Evolutionary conservation across 35 echinoderm and acorn worm species (phyloP), one percentile per base, ranked within the genome.

Genomic region (Ophioderma brevispina): DNA sequence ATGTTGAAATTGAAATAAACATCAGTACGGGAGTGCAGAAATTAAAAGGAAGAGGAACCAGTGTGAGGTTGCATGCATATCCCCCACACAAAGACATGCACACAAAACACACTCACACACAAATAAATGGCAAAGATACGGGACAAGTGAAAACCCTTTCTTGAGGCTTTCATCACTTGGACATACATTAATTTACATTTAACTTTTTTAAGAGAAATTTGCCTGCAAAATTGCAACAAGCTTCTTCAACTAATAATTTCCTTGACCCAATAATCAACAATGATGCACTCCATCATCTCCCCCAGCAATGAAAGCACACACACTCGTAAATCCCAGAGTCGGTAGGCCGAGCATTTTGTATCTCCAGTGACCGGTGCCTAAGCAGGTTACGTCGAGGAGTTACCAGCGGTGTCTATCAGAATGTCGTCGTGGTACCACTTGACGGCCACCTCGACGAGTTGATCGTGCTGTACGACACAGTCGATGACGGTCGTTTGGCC

Each of bases 291-390:
- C 90, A 10, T 33, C 13, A 55, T 95, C 97, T 38, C 88, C 46
- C 38, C 97, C 97, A 39, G 93, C 97, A 33, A 90, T 38, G 97
- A 99, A 25, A 88, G 91, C 46, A 99, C 97, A 56, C 77, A 33
- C 97, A 99, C 42, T 63, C 39, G 43, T 95, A 99, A 32, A 52
- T 21, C 0, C 97, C 97, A 32, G 84, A 92, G 80, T 99, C 93
- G 10, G 13, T 38, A 11, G 77, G 55, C 31, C 82, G 40, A 0
- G 94, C 88, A 18, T 55, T 37, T 0, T 0, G 37, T 38, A 99
- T 99, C 79, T 91, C 80, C 76, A 99, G 43, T 32, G 97, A 93
- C 13, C 97, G 93, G 5, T 52, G 52, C 0, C 79, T 23, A 35
- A 76, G 86, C 18, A 92, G 35, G 42, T 33, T 83, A 36, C 90